These are phyloP conservation scores for Gila orcuttii DNA, from an alignment of 2,113 vertebrate genomes.

Conservation along the genomic window DNA sequence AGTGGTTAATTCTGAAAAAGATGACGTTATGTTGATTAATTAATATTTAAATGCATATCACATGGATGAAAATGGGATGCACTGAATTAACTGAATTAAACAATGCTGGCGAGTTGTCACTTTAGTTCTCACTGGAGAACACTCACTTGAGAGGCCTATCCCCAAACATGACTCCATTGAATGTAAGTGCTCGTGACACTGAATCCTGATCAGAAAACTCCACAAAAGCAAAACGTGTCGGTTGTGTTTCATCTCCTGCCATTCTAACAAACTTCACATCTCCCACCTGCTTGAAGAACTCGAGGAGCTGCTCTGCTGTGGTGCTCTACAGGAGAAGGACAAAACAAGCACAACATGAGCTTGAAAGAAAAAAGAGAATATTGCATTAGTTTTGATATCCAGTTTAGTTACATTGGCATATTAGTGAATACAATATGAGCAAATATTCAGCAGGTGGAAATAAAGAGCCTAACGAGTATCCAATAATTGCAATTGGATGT, in stretches of 20 bases:
- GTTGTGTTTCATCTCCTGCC: constrained; percentile 96
- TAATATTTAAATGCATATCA: not conserved
- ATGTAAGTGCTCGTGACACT: constrained; percentile 90
- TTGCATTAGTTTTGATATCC: not conserved
- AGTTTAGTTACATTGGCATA: not conserved
- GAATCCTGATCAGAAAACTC: constrained; percentile 95
- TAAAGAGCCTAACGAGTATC: not conserved
- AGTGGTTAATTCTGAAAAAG: constrained; percentile 92
- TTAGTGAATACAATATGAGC: not conserved
- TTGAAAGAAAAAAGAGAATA: not conserved
- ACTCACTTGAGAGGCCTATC: constrained; percentile 94
- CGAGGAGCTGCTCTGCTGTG: constrained; percentile 91
- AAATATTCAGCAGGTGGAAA: not conserved
- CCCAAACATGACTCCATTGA: constrained; percentile 98
- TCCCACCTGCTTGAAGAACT: constrained; percentile 96
- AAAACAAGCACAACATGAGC: not conserved
- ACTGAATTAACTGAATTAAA: not conserved
- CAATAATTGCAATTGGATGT: not conserved
- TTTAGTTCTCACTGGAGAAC: not conserved
- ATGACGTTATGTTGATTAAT: not conserved
- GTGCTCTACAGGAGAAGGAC: constrained; percentile 78
- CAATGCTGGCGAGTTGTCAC: not conserved
- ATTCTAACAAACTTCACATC: constrained; percentile 97
- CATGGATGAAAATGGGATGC: not conserved
- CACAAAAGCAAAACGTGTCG: constrained; percentile 94